Evolutionary conservation across 2,113 vertebrate genomes (phyloP).

Genomic region (Boleophthalmus pectinirostris): DNA sequence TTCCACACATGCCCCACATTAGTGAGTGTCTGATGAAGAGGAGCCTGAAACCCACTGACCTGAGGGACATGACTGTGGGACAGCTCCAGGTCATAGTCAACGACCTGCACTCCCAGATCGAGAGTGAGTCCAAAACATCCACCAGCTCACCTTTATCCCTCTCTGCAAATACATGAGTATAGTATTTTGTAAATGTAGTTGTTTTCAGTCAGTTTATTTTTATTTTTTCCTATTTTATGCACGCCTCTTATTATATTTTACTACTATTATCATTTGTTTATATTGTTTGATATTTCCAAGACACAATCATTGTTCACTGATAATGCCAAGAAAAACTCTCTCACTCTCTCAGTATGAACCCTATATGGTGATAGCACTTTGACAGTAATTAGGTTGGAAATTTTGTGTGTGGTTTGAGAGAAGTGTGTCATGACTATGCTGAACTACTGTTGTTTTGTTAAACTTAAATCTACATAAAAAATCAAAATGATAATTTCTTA

Average conservation of each 20-base stretch:
- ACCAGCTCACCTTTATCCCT: background rate
- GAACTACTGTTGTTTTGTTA: background rate
- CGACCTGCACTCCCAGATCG: slow-evolving; percentile 98
- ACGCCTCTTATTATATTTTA: no score
- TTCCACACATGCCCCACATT: slow-evolving; percentile 98
- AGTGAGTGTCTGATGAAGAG: slow-evolving; percentile 99
- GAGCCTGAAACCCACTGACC: slow-evolving; percentile 91
- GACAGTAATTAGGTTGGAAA: background rate
- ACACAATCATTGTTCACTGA: no score
- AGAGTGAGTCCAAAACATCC: slow-evolving; percentile 82
- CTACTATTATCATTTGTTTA: no score
- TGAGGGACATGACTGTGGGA: slow-evolving; percentile 95
- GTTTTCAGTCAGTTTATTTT: no score
- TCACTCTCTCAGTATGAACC: background rate
- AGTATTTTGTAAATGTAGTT: no score
- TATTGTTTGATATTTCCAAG: no score
- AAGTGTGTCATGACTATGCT: background rate
- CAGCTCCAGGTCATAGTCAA: slow-evolving; percentile 99
- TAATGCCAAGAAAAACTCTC: no score
- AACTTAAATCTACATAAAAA: background rate
- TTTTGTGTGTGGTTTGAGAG: background rate
- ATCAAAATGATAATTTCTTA: no score
- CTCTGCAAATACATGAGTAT: background rate
- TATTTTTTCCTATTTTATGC: no score
- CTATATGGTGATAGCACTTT: background rate